Conservation (phyloP, 2,888 invertebrate species). For the Drosophila rellima region DNA sequence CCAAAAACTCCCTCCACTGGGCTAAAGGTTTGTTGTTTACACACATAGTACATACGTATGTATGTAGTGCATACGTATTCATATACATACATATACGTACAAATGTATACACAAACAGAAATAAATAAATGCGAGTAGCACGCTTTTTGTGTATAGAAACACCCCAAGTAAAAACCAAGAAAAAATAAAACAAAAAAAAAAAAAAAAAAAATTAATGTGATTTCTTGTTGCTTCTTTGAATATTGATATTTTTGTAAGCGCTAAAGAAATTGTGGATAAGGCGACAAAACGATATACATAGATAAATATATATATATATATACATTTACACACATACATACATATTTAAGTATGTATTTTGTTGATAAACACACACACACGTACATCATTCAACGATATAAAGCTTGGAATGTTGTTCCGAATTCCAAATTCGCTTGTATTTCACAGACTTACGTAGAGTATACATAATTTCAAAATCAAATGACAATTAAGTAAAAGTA, state of each 20-base stretch:
- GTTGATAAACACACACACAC: slow-evolving; percentile 11
- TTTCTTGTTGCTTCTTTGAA: slow-evolving; percentile 82
- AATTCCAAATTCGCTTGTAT: not conserved
- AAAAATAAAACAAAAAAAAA: slow-evolving; percentile 1
- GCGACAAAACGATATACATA: slow-evolving; percentile 24
- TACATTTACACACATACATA: not conserved
- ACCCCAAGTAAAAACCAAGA: slow-evolving; percentile 14
- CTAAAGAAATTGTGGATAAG: slow-evolving; percentile 43
- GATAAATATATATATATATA: slow-evolving; percentile 20
- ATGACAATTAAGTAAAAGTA: not conserved
- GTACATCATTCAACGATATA: not conserved
- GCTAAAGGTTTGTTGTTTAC: slow-evolving; percentile 59
- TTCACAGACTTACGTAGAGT: not conserved
- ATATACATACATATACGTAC: slow-evolving; percentile 40
- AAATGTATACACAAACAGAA: slow-evolving; percentile 40
- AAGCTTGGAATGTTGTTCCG: not conserved
- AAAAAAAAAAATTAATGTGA: slow-evolving; percentile 65
- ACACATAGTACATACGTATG: slow-evolving; percentile 18
- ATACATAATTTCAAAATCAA: not conserved
- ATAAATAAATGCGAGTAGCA: slow-evolving; percentile 62
- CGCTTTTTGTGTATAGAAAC: slow-evolving; percentile 75
- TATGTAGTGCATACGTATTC: slow-evolving; percentile 33
- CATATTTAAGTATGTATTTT: slow-evolving; percentile 1
- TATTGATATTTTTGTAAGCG: slow-evolving; percentile 76
- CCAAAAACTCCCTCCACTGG: slow-evolving; percentile 72